Evolutionary conservation across 2,113 vertebrate species (phyloP).

Genomic region (Cynocephalus volans): DNA sequence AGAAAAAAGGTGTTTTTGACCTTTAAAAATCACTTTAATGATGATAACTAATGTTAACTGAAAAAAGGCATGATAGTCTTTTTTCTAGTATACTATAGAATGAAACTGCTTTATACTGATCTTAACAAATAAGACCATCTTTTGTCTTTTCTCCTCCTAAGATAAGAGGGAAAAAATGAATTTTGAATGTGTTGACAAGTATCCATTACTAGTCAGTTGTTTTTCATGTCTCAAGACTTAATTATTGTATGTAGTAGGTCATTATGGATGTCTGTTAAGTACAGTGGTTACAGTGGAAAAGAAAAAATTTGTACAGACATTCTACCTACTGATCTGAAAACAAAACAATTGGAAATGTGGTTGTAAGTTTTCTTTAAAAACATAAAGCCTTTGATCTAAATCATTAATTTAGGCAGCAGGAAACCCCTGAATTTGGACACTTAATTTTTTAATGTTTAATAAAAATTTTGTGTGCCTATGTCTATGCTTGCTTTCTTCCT

Average conservation of each 20-base stretch:
- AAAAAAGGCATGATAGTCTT: not conserved
- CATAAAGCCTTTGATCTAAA: not conserved
- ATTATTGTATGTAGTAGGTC: not conserved
- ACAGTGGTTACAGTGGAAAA: not conserved
- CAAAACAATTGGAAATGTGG: not conserved
- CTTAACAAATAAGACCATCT: not conserved
- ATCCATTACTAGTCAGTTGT: not conserved
- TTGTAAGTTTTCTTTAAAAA: not conserved
- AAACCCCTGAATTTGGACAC: not conserved
- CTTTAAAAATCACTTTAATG: not conserved
- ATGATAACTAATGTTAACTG: not conserved
- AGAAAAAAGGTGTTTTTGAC: slow-evolving; percentile 5
- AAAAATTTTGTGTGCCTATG: not conserved
- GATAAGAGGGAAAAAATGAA: not conserved
- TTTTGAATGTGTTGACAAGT: not conserved
- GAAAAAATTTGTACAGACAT: not conserved
- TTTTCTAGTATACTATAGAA: not conserved
- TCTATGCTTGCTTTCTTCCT: not conserved
- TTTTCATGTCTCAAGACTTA: not conserved
- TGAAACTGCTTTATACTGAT: not conserved
- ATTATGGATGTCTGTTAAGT: not conserved
- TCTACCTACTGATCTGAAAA: slow-evolving; percentile 18
- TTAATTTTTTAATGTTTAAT: not conserved
- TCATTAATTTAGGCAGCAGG: not conserved
- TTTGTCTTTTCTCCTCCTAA: not conserved